Evolutionary conservation across 2,797 vertebrate genomes (phyloP).

Genomic region (Babyrousa celebensis): DNA sequence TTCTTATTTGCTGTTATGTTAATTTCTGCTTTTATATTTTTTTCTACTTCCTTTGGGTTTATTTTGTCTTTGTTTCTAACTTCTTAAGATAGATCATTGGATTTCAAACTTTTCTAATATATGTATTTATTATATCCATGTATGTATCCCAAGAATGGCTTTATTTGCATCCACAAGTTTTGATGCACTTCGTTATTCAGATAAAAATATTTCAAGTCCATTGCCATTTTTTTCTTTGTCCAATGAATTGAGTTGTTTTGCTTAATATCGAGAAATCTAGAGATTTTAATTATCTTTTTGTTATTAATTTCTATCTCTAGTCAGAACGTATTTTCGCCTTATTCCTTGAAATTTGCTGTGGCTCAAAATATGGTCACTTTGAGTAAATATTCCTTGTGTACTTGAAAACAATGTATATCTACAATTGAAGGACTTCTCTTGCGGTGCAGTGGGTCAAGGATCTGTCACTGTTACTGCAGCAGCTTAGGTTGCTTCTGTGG

Average conservation of each 20-base stretch:
- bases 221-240: not conserved
- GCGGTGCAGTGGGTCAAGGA: no score
- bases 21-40: slow-evolving; percentile 21
- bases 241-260: not conserved
- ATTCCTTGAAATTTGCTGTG: not conserved
- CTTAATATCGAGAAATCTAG: not conserved
- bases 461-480: no score
- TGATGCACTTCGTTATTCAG: not conserved
- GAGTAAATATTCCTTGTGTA: not conserved
- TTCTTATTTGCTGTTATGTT: not conserved
- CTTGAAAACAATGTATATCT: not conserved
- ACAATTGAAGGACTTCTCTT: no score
- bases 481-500: no score
- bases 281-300: not conserved
- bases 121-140: not conserved
- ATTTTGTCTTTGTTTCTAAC: not conserved
- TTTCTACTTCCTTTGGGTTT: not conserved
- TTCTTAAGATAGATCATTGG: not conserved
- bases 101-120: not conserved
- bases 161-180: not conserved
- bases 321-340: not conserved
- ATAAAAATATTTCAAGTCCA: not conserved
- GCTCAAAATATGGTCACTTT: not conserved
- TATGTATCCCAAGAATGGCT: not conserved
- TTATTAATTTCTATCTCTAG: not conserved